Evolutionary conservation across 2,888 invertebrate species (phyloP).

Genomic region (Lepeophtheirus nordmannii): DNA sequence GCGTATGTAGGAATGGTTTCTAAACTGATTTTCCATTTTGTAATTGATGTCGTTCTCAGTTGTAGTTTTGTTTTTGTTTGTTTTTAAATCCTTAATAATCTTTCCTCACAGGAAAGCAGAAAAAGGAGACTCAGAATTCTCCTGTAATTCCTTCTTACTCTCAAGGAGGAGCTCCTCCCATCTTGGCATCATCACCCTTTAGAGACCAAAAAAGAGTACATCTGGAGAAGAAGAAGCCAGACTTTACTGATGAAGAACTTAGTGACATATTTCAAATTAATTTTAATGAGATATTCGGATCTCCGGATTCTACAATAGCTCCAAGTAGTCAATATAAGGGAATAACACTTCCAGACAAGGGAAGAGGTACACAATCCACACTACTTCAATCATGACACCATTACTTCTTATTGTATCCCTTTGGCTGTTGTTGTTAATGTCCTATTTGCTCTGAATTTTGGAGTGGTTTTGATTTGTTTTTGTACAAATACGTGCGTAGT

Average conservation of each 20-base stretch:
- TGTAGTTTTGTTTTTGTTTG: no score
- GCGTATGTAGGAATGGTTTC: no score
- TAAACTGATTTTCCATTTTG: background rate
- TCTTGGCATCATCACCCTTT: no score
- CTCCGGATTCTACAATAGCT: background rate
- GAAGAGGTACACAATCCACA: background rate
- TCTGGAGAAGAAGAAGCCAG: background rate
- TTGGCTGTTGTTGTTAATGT: background rate
- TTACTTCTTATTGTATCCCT: background rate
- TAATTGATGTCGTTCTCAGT: no score
- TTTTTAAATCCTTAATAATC: background rate
- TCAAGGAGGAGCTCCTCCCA: background rate
- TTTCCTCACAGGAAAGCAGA: background rate
- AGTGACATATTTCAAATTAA: constrained; percentile 23
- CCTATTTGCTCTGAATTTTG: background rate
- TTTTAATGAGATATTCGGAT: constrained; percentile 19
- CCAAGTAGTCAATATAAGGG: background rate
- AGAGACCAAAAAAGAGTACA: background rate
- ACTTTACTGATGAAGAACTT: constrained; percentile 19
- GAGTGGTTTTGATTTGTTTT: background rate
- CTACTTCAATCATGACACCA: background rate
- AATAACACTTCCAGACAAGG: background rate
- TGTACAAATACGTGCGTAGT: no score
- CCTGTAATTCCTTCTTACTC: background rate
- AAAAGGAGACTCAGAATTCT: background rate